Conservation (phyloP, 2,113 vertebrate genomes). For the Heterotilapia buettikoferi region DNA sequence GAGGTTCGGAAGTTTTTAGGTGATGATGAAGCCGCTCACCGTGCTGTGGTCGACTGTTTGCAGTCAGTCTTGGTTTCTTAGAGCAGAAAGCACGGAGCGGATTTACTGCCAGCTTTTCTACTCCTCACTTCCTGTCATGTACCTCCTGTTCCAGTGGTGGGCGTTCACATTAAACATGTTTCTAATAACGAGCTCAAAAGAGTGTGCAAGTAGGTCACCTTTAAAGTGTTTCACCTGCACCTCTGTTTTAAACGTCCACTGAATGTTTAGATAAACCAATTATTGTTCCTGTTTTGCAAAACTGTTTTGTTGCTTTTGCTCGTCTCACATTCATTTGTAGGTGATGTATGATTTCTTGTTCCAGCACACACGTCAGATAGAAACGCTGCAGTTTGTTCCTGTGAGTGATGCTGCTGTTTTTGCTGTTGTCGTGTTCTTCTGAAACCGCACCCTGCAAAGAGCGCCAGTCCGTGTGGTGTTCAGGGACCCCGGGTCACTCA, state of each 20-base stretch:
- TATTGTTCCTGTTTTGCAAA: background rate
- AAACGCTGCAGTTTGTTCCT: background rate
- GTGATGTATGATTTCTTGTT: background rate
- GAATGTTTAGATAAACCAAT: background rate
- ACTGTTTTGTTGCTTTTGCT: background rate
- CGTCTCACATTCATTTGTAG: background rate
- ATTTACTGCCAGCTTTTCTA: background rate
- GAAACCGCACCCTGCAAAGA: background rate
- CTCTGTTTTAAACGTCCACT: background rate
- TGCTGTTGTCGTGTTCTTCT: background rate
- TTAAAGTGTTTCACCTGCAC: background rate
- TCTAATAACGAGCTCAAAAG: background rate
- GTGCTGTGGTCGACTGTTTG: background rate
- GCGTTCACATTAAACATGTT: background rate
- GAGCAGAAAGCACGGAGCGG: rapidly evolving
- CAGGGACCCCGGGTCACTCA: background rate
- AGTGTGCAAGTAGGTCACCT: background rate
- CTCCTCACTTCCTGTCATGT: background rate
- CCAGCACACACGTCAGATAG: background rate
- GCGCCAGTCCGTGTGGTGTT: background rate
- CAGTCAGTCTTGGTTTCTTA: background rate
- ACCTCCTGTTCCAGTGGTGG: background rate
- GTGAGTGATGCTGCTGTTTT: background rate
- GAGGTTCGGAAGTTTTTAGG: background rate
- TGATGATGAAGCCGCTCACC: background rate